Evolutionary conservation across 1,140 invertebrate species (phyloP), one percentile per base, ranked within the genome.

Genomic region (Saccostrea glomerata): DNA sequence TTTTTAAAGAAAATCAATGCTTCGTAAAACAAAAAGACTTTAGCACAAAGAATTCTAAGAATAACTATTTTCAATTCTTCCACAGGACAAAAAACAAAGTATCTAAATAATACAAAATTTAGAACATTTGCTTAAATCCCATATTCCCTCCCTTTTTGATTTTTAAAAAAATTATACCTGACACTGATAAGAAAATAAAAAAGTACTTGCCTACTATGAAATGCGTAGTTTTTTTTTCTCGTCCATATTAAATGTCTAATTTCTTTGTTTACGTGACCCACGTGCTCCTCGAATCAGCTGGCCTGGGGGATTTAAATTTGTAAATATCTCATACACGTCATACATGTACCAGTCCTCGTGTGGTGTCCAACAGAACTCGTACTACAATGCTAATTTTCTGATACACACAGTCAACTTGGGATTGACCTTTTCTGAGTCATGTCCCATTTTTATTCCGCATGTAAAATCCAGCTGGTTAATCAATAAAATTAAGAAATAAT

Each of bases 251-350:
- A 63, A 17, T 17, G 70, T 36, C 70, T 77, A 36, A 36, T 25
- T 77, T 77, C 30, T 13, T 77, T 77, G 70, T 77, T 77, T 77
- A 77, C 25, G 2, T 77, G 25, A 11, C 25, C 70, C 70, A 77
- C 70, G 70, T 77, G 70, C 15, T 77, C 13, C 25, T 36, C 30
- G 13, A 36, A 77, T 77, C 70, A 77, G 70, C 70, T 77, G 70
- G 25, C 30, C 70, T 25, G 70, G 58, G 70, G 30, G 70, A 77
- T 77, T 77, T 77, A 77, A 77, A 30, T 77, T 73, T 77, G 70
- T 77, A 77, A 36, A 77, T 36, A 36, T 17, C 70, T 5, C 13
- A 11, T 77, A 13, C 15, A 15, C 30, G 6, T 36, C 2, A 36
- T 23, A 77, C 2, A 17, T 77, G 70, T n/a, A n/a, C n/a, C n/a